Conservation (phyloP, 2,888 invertebrate species). For the Hedya salicella region DNA sequence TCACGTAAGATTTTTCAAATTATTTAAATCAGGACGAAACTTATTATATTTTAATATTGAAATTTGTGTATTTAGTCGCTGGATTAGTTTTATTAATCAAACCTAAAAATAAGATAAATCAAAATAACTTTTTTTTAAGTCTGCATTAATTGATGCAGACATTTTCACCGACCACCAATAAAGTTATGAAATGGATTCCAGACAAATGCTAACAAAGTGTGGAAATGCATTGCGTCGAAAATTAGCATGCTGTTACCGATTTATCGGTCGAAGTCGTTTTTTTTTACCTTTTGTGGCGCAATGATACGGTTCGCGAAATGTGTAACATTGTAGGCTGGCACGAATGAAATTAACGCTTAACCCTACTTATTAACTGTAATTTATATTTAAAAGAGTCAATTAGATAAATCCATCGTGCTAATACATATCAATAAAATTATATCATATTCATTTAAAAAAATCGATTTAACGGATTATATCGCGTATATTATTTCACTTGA, state of each 20-base stretch:
- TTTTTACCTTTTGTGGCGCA: slow-evolving; percentile 68
- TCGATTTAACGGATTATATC: too few species aligned
- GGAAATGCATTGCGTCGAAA: slow-evolving; percentile 63
- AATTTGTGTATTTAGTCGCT: too few species aligned
- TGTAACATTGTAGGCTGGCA: slow-evolving; percentile 76
- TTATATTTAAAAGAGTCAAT: neutral
- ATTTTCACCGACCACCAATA: slow-evolving; percentile 27
- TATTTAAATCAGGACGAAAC: too few species aligned
- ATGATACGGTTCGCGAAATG: slow-evolving; percentile 78
- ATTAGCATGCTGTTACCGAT: slow-evolving; percentile 77
- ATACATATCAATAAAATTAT: neutral
- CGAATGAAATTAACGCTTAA: slow-evolving; percentile 62
- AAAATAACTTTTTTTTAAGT: neutral
- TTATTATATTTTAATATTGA: too few species aligned
- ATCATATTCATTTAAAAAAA: neutral
- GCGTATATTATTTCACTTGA: too few species aligned
- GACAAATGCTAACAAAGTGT: slow-evolving; percentile 54
- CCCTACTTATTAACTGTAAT: neutral
- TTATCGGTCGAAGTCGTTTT: slow-evolving; percentile 66
- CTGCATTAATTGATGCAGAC: neutral
- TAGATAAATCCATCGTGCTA: neutral
- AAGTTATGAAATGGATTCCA: slow-evolving; percentile 52
- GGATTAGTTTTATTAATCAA: too few species aligned
- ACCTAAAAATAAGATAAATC: neutral
- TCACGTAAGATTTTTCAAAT: too few species aligned